A percentile compares a stretch with the other conserved stretches of the same genome.
phyloP scores from a whole-genome alignment of 2,888 invertebrate species.

The Tinea semifulvella region DNA sequence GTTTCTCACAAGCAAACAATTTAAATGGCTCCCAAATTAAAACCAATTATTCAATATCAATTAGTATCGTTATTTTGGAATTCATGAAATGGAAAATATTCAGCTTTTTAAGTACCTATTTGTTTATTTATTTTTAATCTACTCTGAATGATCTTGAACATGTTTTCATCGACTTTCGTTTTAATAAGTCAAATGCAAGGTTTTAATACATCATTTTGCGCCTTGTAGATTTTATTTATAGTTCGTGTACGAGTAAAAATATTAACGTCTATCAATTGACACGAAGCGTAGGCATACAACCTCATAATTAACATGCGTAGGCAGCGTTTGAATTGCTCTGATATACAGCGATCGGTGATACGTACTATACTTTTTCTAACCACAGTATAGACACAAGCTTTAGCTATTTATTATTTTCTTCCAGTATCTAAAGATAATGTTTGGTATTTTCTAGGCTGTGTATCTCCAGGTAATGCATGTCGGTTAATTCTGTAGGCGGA shows the following conservation, averaged over 20 bases:
- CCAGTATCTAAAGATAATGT: not conserved
- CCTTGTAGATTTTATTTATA: not conserved
- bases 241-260: slow-evolving; percentile 2
- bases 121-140: too few relatives aligned
- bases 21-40: too few relatives aligned
- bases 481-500: slow-evolving; percentile 28
- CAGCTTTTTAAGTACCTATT: too few relatives aligned
- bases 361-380: not conserved
- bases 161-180: too few relatives aligned
- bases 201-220: not conserved
- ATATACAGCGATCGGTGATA: slow-evolving; percentile 8
- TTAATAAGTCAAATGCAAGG: too few relatives aligned
- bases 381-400: not conserved
- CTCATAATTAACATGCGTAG: slow-evolving; percentile 43
- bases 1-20: too few relatives aligned
- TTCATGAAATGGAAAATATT: too few relatives aligned
- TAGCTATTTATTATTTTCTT: not conserved
- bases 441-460: slow-evolving; percentile 1
- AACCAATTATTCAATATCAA: too few relatives aligned
- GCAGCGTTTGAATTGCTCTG: slow-evolving; percentile 26
- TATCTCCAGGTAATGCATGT: not conserved
- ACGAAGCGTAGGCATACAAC: slow-evolving; percentile 34
- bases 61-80: too few relatives aligned
- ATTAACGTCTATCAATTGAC: slow-evolving; percentile 9
- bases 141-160: too few relatives aligned